These are phyloP conservation scores for Panthera leo DNA, from an alignment of 2,113 vertebrate genomes.

Conservation along the genomic window DNA sequence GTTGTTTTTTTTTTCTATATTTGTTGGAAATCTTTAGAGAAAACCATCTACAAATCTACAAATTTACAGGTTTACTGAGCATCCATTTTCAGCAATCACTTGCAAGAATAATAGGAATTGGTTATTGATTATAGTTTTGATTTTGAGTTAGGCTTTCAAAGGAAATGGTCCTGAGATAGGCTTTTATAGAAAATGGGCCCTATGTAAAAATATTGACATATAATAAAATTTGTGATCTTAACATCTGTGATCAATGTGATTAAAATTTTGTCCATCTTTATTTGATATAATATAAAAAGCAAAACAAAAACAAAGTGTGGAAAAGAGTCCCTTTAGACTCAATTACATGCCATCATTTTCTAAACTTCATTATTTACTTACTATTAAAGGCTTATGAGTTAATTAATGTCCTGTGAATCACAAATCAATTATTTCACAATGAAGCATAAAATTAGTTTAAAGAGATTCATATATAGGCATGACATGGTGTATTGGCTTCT, in stretches of 20 bases:
- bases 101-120: background rate
- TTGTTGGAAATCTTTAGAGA: background rate
- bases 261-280: background rate
- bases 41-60: background rate
- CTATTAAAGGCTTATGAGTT: constrained; percentile 18
- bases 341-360: background rate
- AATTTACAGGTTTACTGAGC: background rate
- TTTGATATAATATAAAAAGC: background rate
- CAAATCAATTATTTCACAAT: constrained; percentile 63
- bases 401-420: constrained; percentile 50
- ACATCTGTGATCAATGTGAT: background rate
- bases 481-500: constrained; percentile 26
- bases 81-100: background rate
- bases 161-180: background rate
- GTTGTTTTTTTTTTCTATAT: background rate
- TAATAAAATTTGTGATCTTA: background rate
- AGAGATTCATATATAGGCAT: background rate
- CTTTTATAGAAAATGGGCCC: background rate
- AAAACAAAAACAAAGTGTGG: background rate
- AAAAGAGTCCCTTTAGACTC: background rate
- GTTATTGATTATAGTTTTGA: constrained; percentile 23
- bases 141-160: background rate
- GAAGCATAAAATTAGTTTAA: constrained; percentile 64
- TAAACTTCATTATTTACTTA: constrained; percentile 58
- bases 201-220: background rate